A percentile compares a stretch with the other conserved stretches of the same genome.
Evolutionary conservation across 2,797 vertebrate genomes (phyloP).

Genomic region (Sarcoramphus papa): DNA sequence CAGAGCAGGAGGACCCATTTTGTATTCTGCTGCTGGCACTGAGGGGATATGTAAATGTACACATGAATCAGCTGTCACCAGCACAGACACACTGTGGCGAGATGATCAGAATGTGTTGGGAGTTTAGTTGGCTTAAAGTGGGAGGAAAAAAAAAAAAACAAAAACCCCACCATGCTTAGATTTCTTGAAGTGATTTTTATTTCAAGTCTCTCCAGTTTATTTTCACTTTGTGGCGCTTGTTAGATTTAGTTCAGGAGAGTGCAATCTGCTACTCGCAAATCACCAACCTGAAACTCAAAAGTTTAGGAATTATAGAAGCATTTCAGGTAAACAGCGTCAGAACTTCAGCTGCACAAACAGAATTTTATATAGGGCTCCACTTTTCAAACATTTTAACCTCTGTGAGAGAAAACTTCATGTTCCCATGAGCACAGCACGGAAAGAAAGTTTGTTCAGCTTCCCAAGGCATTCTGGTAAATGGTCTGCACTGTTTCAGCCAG

Average conservation of each 20-base stretch:
- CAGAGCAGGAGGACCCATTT: slow-evolving; percentile 85
- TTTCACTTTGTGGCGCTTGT: slow-evolving; percentile 61
- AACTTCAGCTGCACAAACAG: neutral
- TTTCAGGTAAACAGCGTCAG: slow-evolving; percentile 47
- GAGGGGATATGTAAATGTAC: slow-evolving; percentile 90
- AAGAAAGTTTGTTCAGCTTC: slow-evolving; percentile 21
- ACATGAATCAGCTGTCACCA: slow-evolving; percentile 98
- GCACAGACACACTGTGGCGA: slow-evolving; percentile 84
- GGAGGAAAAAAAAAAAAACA: neutral
- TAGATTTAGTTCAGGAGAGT: slow-evolving; percentile 65
- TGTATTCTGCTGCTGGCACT: slow-evolving; percentile 91
- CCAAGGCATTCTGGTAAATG: slow-evolving; percentile 13
- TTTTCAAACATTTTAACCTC: slow-evolving; percentile 23
- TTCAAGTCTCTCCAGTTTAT: slow-evolving; percentile 69
- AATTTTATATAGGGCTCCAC: neutral
- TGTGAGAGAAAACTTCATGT: neutral
- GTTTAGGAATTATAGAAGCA: slow-evolving; percentile 46
- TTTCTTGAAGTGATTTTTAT: slow-evolving; percentile 69
- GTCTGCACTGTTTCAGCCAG: neutral
- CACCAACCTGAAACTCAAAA: slow-evolving; percentile 50
- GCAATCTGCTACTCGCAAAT: slow-evolving; percentile 67
- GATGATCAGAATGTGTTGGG: slow-evolving; percentile 82
- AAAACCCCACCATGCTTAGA: slow-evolving; percentile 10
- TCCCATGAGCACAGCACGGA: neutral
- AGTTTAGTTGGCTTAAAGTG: slow-evolving; percentile 68